Percentiles rank a stretch among this genome's conserved stretches.
Conservation (phyloP, 2,113 vertebrate genomes). For the Pipra filicauda region DNA sequence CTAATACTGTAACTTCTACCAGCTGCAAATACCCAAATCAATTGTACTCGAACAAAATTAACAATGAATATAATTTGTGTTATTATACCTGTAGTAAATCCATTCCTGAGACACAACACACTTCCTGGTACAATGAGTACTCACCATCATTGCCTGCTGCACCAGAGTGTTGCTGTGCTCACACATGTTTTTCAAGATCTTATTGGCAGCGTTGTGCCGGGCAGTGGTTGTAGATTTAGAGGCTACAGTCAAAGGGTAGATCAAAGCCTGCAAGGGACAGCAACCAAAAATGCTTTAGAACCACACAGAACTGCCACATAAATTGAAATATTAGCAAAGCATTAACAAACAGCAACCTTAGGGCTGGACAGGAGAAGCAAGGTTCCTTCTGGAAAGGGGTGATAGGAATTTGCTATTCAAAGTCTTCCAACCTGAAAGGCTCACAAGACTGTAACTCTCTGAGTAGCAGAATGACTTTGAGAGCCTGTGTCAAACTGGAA, state of each 20-base stretch:
- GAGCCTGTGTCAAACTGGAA: not conserved
- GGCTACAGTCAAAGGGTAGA: constrained; percentile 96
- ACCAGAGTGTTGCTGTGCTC: constrained; percentile 98
- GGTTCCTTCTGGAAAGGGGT: not conserved
- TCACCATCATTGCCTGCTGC: constrained; percentile 98
- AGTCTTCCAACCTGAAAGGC: not conserved
- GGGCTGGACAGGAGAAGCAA: not conserved
- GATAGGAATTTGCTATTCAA: not conserved
- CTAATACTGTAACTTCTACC: not conserved
- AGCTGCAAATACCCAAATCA: not conserved
- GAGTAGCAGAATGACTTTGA: not conserved
- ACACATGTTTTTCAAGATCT: constrained; percentile 99
- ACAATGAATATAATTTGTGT: not conserved
- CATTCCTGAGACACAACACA: not conserved
- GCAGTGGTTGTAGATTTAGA: constrained; percentile 98
- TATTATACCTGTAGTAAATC: not conserved
- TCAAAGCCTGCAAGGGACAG: constrained; percentile 84
- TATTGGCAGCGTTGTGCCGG: constrained; percentile 96
- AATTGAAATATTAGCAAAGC: not conserved
- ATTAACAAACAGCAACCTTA: not conserved
- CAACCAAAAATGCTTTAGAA: not conserved
- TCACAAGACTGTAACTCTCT: not conserved
- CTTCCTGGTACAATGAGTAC: not conserved
- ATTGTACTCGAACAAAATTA: not conserved
- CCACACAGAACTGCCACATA: not conserved